These are phyloP conservation scores for Xanthostigma xanthostigma DNA, from an alignment of 2,888 invertebrate genomes.

Conservation along the genomic window DNA sequence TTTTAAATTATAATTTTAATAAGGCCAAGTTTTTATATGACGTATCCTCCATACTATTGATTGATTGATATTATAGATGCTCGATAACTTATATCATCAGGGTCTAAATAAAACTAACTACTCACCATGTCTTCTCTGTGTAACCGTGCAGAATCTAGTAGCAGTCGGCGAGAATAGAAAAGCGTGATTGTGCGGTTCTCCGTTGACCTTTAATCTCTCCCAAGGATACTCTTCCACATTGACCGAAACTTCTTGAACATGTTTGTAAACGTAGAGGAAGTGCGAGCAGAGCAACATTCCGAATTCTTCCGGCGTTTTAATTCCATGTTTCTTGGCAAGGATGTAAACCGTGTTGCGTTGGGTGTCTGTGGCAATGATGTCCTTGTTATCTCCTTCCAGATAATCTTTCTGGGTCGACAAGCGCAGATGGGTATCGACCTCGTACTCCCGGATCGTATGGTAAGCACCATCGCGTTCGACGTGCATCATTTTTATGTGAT, in stretches of 20 bases:
- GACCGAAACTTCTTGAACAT: constrained; percentile 53
- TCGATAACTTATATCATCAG: too few relatives aligned
- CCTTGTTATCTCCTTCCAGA: constrained; percentile 54
- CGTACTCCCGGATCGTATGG: constrained; percentile 59
- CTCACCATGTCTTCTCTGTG: constrained; percentile 50
- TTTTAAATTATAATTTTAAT: too few relatives aligned
- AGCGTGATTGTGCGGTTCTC: constrained; percentile 54
- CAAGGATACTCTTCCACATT: constrained; percentile 62
- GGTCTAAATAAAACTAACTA: constrained; percentile 3
- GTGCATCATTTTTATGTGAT: constrained; percentile 56
- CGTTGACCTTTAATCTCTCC: constrained; percentile 45
- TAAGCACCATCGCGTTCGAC: constrained; percentile 48
- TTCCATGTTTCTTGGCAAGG: constrained; percentile 61
- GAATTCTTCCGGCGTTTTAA: constrained; percentile 63
- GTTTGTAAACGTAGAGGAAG: constrained; percentile 59
- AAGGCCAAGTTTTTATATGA: too few relatives aligned
- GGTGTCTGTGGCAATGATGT: constrained; percentile 68
- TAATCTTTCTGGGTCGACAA: constrained; percentile 56
- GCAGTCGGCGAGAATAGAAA: constrained; percentile 56
- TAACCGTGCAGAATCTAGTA: constrained; percentile 51
- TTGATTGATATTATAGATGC: too few relatives aligned
- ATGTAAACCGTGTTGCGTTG: constrained; percentile 73
- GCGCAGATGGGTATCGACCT: constrained; percentile 56
- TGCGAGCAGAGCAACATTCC: constrained; percentile 57
- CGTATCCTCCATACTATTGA: too few relatives aligned